Base-by-base conservation (phyloP, 2,113 vertebrate genomes). In the Syrmaticus mikado region DNA sequence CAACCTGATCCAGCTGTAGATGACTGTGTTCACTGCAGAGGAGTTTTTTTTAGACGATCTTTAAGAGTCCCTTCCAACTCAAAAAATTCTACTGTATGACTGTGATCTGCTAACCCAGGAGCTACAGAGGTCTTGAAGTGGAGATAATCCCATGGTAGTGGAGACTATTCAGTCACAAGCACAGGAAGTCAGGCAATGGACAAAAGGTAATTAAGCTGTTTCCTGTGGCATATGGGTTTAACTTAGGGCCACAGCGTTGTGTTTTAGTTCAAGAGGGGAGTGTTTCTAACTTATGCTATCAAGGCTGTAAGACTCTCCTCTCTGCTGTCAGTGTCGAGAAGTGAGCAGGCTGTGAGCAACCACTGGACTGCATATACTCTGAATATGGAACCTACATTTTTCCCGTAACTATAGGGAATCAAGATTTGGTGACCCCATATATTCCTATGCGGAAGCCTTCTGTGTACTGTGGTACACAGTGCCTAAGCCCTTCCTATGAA, bases 381-480 rank as follows among this genome's bases (percentile, higher is more conserved):
- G 1, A 15, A 45, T n/a, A 21, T 10, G 10, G 64, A 79, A 15
- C 7, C 27, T 46, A 11, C n/a, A 10, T 41, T 46, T 20, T 2
- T 74, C 4, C 25, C 52, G n/a, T 13, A 36, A 6, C 38, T 43
- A 3, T 2, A 6, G 38, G 30, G 8, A 75, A 38, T 13, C 57
- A 48, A 32, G 30, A 22, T 43, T 52, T 13, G 11, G 30, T 61
- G 43, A 9, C 64, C 21, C 36, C 22, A 28, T 0, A 1, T 20
- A 38, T 16, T 58, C 7, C 40, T 7, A 8, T 0, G 0, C 10
- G 58, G 50, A 91, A 80, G 34, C 27, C 27, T 66, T 38, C 6
- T 70, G 36, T 8, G 10, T 22, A 45, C 40, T 6, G 36, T 36
- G 36, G 36, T 36, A 36, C 21, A 12, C 21, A 50, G 22, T 58